These are phyloP conservation scores for Blastobasis adustella DNA, from an alignment of 2,888 invertebrate genomes.

Conservation along the genomic window DNA sequence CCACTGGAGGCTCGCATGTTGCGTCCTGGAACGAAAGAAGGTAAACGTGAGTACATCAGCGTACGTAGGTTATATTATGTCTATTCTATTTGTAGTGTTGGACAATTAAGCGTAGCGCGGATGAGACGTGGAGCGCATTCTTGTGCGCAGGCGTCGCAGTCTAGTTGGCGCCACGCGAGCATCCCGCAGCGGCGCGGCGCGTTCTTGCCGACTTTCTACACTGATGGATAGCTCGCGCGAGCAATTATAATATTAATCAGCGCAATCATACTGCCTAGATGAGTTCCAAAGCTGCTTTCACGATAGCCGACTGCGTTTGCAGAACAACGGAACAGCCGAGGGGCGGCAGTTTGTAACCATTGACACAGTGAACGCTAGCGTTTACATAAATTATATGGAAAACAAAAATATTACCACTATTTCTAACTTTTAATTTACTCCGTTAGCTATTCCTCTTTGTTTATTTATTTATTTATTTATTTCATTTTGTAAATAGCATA, in stretches of 20 bases:
- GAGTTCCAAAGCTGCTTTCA: constrained; percentile 59
- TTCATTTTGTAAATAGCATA: too few relatives aligned
- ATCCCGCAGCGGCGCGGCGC: constrained; percentile 35
- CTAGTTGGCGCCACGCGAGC: constrained; percentile 55
- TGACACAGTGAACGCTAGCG: too few relatives aligned
- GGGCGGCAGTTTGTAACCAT: too few relatives aligned
- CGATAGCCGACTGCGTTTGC: constrained; percentile 21
- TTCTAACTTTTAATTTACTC: too few relatives aligned
- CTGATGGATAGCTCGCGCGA: constrained; percentile 65
- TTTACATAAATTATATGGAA: too few relatives aligned
- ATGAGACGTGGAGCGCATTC: constrained; percentile 32
- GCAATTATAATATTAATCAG: constrained; percentile 74
- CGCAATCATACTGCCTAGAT: constrained; percentile 59
- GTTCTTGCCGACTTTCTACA: constrained; percentile 72
- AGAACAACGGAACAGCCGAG: too few relatives aligned
- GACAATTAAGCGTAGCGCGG: constrained; percentile 5
- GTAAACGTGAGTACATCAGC: neutral
- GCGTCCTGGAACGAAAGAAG: constrained; percentile 77
- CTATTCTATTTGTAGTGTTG: neutral
- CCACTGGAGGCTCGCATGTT: constrained; percentile 85
- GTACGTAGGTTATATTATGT: constrained; percentile 5
- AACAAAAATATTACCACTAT: too few relatives aligned
- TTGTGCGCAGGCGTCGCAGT: constrained; percentile 52
- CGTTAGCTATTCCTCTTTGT: too few relatives aligned
- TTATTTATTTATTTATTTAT: too few relatives aligned